Evolutionary conservation across 2,888 invertebrate species (phyloP), one percentile per base, ranked within the genome.

Genomic region (Stenoptilia bipunctidactyla): DNA sequence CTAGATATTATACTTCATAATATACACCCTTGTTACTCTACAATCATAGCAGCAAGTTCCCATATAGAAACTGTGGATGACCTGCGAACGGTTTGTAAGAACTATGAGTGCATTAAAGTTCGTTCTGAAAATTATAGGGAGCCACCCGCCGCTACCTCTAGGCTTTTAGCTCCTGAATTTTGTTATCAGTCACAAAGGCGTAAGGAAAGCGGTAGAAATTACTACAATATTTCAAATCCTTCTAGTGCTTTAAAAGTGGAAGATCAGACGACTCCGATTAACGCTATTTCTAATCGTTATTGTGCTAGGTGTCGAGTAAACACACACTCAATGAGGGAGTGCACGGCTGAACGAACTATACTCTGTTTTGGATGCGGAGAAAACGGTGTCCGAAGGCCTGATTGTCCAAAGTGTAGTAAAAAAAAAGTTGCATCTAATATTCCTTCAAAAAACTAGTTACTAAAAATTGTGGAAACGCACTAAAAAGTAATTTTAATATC

Each of bases 1-100:
- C 35, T 45, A 9, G 42, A 47, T 30, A 45, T 46, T 1, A 13
- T 46, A 2, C 15, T 44, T 1, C 51, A 49, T 33, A 49, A 47
- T 9, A 43, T 46, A 3, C 20, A 44, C 2, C 47, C 46, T 9
- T 37, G 36, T 10, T 47, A 49, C 25, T 41, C 46, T 10, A 46
- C 34, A 12, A 41, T 40, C 4, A 30, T 49, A 34, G 42, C 49
- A 2, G 13, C 46, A 8, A 33, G 37, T 9, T 5, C 40, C 10
- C 13, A 38, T 12, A 40, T 47, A 5, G 38, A 15, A 4, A 14
- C 12, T 12, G 34, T 46, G 1, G 42, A 43, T 13, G 10, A 27
- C 0, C 14, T 45, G 14, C 27, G 39, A 13, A 12, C 12, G 1
- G 2, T 46, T 9, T 49, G 49, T 14, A 33, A 41, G 1, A 46